Evolutionary conservation across 2,797 vertebrate species (phyloP), one percentile per base, ranked within the genome.

Genomic region (Crocodylus rhombifer): DNA sequence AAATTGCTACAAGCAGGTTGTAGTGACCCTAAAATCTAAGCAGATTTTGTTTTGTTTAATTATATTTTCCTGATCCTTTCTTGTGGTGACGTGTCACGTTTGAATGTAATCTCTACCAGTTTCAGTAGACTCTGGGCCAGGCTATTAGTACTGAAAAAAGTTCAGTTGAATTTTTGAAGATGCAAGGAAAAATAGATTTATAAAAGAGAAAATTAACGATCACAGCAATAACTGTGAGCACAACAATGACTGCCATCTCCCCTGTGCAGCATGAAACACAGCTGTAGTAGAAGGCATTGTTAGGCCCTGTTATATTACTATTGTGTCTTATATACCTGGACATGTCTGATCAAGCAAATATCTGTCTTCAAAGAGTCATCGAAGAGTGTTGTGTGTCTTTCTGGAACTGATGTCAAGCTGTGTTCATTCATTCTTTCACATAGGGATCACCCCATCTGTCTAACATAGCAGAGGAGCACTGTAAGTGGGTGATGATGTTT

Each of bases 41-140:
- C 61, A 90, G 86, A 86, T 89, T 93, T 92, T 95, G 76, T 95
- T 92, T 96, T 84, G 82, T 61, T 5, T 95, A 89, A 93, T 93
- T 95, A 60, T 96, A 42, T 93, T 94, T 86, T 55, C 77, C 56
- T 94, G 94, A 95, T 5, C 5, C 83, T 62, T 79, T 84, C 20
- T 21, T 61, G 76, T 64, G 86, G 5, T 81, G 60, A 74, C 91
- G 56, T 90, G 92, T n/a, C 21, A 2, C 91, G 57, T 42, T 76
- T 55, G 13, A 16, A 9, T 62, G n/a, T 36, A 60, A 25, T 78
- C 30, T 82, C 64, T 80, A 17, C 67, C 86, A 84, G 30, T 33
- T 36, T 69, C 33, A 69, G 20, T 69, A 33, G 12, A 28, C 80
- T 93, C 76, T 84, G 64, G 77, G 96, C 82, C 61, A 88, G 87